phyloP scores from a whole-genome alignment of 2,113 vertebrate species.

The Columba janthina region DNA sequence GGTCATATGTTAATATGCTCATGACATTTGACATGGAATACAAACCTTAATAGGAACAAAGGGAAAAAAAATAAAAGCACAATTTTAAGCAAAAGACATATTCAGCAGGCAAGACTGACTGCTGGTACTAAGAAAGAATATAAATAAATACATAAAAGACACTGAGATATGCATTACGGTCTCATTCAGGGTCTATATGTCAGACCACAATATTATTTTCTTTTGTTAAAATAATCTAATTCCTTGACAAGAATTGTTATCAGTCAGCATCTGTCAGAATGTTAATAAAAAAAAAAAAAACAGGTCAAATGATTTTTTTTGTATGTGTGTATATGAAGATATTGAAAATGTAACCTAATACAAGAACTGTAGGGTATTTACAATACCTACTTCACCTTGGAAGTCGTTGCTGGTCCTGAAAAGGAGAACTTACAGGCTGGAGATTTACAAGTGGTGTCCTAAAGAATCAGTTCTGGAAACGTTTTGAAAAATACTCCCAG shows the following conservation, averaged over 20 bases:
- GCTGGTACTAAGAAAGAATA: neutral
- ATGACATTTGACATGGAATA: neutral
- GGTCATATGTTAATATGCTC: neutral
- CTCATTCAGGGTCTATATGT: neutral
- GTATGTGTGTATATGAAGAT: neutral
- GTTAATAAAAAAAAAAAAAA: neutral
- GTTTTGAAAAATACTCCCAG: neutral
- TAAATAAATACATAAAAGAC: neutral
- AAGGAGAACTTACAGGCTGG: neutral
- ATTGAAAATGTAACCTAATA: neutral
- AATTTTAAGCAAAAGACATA: neutral
- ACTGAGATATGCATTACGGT: neutral
- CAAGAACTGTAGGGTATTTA: neutral
- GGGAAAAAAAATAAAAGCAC: neutral
- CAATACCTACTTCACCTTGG: neutral
- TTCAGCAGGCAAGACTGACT: neutral
- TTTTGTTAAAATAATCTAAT: neutral
- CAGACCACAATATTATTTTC: neutral
- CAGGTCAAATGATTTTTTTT: neutral
- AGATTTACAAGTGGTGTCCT: neutral
- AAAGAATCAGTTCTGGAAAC: neutral
- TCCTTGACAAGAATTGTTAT: neutral
- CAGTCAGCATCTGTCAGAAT: neutral
- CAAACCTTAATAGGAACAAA: neutral
- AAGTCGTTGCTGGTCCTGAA: neutral